Percentiles rank a stretch among this genome's conserved stretches.
Evolutionary conservation across 2,113 vertebrate species (phyloP).

Genomic region (Oryzias javanicus): DNA sequence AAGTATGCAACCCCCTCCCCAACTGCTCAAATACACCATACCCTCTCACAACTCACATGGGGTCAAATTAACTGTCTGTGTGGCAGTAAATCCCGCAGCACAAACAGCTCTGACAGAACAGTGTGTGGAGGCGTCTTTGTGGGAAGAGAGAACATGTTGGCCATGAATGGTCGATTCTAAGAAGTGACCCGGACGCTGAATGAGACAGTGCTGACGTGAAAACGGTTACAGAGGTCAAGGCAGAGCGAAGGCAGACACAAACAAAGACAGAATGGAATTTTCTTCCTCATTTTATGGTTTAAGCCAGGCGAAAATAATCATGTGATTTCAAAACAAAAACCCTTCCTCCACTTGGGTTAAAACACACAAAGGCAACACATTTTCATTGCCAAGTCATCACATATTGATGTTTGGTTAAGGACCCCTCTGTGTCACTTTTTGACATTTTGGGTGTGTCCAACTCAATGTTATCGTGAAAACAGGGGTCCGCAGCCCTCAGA

Average conservation of each 20-base stretch:
- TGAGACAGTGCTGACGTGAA: slow-evolving; percentile 11
- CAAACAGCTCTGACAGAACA: slow-evolving; percentile 54
- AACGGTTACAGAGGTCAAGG: slow-evolving; percentile 11
- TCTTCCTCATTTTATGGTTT: too few relatives aligned
- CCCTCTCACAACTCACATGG: slow-evolving; percentile 12
- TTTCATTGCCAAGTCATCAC: too few relatives aligned
- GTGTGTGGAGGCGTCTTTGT: slow-evolving; percentile 15
- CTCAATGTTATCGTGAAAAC: too few relatives aligned
- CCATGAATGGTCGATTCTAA: slow-evolving; percentile 25
- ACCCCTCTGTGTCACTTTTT: too few relatives aligned
- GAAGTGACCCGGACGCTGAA: slow-evolving; percentile 26
- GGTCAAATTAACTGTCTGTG: slow-evolving; percentile 31
- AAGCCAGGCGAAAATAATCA: too few relatives aligned
- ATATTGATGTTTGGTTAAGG: too few relatives aligned
- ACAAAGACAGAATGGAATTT: background rate
- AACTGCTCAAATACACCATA: background rate
- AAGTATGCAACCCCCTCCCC: slow-evolving; percentile 8
- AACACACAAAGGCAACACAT: too few relatives aligned
- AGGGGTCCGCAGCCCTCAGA: too few relatives aligned
- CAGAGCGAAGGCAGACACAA: background rate
- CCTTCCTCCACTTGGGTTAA: too few relatives aligned
- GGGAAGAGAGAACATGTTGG: background rate
- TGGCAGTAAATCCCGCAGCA: slow-evolving; percentile 39
- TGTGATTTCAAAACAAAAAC: too few relatives aligned
- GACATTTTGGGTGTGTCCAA: too few relatives aligned